Evolutionary conservation across 2,888 invertebrate species (phyloP), one percentile per base, ranked within the genome.

Genomic region (Nomada ferruginata): DNA sequence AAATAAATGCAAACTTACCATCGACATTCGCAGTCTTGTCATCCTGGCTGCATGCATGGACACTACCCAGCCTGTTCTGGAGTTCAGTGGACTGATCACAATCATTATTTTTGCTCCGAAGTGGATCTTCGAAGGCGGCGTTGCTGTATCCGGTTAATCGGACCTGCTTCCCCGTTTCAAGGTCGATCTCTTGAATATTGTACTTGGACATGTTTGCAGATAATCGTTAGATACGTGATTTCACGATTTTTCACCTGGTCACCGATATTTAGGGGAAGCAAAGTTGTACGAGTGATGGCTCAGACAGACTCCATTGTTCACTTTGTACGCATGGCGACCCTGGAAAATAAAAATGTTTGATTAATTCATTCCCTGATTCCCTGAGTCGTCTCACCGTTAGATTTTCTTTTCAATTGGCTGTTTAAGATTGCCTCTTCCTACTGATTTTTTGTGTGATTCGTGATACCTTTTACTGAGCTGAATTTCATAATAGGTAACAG

Each of bases 131-230:
- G 72, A 87, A 79, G 23, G 59, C 76, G 53, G 89, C 87, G 50
- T 79, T 88, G 73, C 82, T 90, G 86, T 91, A 93, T 36, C 93
- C 92, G 18, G 92, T 91, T 47, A 93, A 89, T 66, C 89, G 90
- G 61, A 93, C 91, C 68, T 92, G 91, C 44, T 87, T 89, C 57
- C 85, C 86, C 50, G 89, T 89, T 75, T 91, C 91, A 55, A 87
- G 77, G 74, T 91, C 90, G 81, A 83, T 85, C 20, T 91, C 90
- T 68, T 92, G 92, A 18, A 93, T 86, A 75, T 91, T 91, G 88
- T 93, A 93, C 71, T 85, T 91, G 47, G 92, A 87, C 92, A 92
- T 92, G 52, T 95, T 96, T 96, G 96, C 96, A 11, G 29, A 20
- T 20, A 60, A 53, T 53, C 18, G 5, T 69, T n/a, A 55, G 42